Base-by-base conservation (phyloP, 2,113 vertebrate species). In the Hippocampus mohnikei region DNA sequence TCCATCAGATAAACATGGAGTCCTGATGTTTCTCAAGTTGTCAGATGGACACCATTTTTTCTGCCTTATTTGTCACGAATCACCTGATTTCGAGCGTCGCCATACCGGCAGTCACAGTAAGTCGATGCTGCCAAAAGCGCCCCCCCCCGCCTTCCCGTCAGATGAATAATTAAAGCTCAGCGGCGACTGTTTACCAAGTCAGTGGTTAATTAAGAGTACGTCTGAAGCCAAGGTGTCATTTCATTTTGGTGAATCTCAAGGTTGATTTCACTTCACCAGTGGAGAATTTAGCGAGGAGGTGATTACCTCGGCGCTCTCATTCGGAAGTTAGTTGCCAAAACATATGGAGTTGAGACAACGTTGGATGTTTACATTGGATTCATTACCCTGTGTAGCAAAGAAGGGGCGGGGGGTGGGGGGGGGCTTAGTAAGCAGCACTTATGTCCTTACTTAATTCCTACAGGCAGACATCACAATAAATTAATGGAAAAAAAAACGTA, bases 161-260 rank as follows among this genome's bases (percentile, higher is more conserved):
- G 16, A 60, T 60, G 29, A 60, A 33, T 33, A 33, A 60, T 60
- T 60, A 60, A 60, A 60, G 58, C 58, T 60, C 58, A 33, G 16
- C 58, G 33, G 16, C 16, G 33, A 29, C 58, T 60, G 58, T 60
- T 60, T 60, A 33, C 27, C 58, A 59, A 59, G 56, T 29, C 56
- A 59, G 58, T 60, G 58, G 58, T 60, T 60, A 60, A 60, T 60
- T 60, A 60, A 60, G 58, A 60, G 33, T 33, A 33, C 9, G 58
- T 18, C 58, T 60, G 13, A 33, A 60, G 58, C 27, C 58, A 29
- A 33, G 58, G 27, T 33, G 15, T 60, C 25, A 16, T 60, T 60
- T 29, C 16, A 33, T 29, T 33, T 60, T 18, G 58, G 27, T 33
- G 16, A 33, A 20, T 33, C 58, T 33, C 58, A 60, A 20, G 58